Percentiles rank a stretch among this genome's conserved stretches.
Evolutionary conservation across 2,797 vertebrate species (phyloP).

Genomic region (Spinus pinus): DNA sequence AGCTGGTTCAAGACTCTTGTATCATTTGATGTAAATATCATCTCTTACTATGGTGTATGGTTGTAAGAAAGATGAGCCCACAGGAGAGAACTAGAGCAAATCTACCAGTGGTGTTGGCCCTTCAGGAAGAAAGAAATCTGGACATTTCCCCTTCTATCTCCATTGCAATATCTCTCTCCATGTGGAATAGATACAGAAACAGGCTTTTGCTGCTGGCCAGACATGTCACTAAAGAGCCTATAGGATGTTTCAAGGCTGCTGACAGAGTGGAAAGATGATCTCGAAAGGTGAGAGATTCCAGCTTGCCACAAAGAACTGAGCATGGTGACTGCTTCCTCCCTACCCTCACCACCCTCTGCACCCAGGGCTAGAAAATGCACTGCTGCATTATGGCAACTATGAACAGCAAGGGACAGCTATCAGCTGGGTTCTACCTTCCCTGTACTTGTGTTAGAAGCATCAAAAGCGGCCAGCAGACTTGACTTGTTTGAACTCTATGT

Average conservation of each 20-base stretch:
- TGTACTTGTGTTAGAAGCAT: background rate
- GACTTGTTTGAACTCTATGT: background rate
- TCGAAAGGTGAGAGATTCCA: background rate
- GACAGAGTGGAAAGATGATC: background rate
- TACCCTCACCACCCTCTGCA: accelerated
- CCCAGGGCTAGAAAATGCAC: background rate
- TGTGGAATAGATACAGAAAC: background rate
- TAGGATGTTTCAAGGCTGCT: background rate
- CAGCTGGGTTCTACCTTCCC: background rate
- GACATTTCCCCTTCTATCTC: background rate
- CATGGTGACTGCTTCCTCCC: background rate
- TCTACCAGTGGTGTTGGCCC: background rate
- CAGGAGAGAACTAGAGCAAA: background rate
- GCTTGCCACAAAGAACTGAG: background rate
- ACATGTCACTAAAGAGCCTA: background rate
- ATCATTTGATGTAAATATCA: background rate
- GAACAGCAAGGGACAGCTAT: background rate
- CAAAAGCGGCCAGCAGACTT: background rate
- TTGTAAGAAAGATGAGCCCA: background rate
- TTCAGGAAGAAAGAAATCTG: background rate
- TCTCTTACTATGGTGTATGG: background rate
- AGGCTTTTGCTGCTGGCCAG: background rate
- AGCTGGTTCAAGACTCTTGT: background rate
- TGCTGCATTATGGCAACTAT: background rate
- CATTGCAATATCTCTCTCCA: background rate